phyloP scores from a whole-genome alignment of 2,888 invertebrate genomes.

The Trisateles emortualis region DNA sequence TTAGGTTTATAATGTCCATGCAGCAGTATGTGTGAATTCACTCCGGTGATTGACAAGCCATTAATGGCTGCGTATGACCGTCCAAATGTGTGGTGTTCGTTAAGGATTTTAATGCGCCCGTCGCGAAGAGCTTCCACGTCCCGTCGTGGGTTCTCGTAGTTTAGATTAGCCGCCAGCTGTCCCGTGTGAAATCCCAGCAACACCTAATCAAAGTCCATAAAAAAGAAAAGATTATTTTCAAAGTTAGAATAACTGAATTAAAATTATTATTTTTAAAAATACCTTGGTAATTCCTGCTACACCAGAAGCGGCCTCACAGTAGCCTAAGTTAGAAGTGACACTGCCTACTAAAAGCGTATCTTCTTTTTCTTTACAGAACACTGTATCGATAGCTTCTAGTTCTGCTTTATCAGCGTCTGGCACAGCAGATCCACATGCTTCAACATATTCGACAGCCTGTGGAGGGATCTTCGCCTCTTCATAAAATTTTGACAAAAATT shows the following conservation, averaged over 20 bases:
- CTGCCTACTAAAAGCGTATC: slow-evolving; percentile 86
- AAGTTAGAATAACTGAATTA: too few species aligned
- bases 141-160: slow-evolving; percentile 86
- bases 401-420: slow-evolving; percentile 88
- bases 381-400: slow-evolving; percentile 85
- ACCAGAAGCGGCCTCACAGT: slow-evolving; percentile 66
- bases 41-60: slow-evolving; percentile 61
- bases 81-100: slow-evolving; percentile 83
- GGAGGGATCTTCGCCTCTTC: slow-evolving; percentile 87
- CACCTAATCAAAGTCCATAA: slow-evolving; percentile 64
- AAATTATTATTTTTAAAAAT: too few species aligned
- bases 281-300: slow-evolving; percentile 87
- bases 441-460: slow-evolving; percentile 86
- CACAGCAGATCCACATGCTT: slow-evolving; percentile 89
- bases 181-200: slow-evolving; percentile 89
- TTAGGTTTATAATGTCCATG: slow-evolving; percentile 61
- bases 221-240: too few species aligned
- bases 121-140: slow-evolving; percentile 79
- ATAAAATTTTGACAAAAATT: slow-evolving; percentile 74
- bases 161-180: slow-evolving; percentile 90
- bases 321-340: slow-evolving; percentile 72
- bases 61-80: slow-evolving; percentile 77
- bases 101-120: slow-evolving; percentile 86
- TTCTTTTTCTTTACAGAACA: slow-evolving; percentile 82
- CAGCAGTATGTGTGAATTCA: slow-evolving; percentile 63